Evolutionary conservation across 2,113 vertebrate species (phyloP).

Genomic region (Labeo rohita): DNA sequence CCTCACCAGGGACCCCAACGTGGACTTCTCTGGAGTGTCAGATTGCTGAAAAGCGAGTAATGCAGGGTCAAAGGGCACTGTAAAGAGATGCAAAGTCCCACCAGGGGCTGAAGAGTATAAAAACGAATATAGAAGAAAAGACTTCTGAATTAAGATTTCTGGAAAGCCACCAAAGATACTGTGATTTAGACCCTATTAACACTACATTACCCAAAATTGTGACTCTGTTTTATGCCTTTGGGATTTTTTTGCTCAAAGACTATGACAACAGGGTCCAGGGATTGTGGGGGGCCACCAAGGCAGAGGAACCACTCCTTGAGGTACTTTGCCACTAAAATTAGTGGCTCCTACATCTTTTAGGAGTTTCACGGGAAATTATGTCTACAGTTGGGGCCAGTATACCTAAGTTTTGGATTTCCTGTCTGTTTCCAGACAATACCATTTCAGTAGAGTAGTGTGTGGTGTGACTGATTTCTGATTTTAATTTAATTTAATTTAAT

Average conservation of each 20-base stretch:
- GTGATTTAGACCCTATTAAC: neutral
- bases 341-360: neutral
- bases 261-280: neutral
- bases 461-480: neutral
- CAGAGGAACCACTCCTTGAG: neutral
- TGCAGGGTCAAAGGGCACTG: constrained; percentile 10
- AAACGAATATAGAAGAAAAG: neutral
- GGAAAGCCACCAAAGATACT: constrained; percentile 48
- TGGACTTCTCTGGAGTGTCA: constrained; percentile 71
- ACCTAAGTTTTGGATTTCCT: neutral
- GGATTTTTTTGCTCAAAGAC: neutral
- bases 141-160: constrained; percentile 2
- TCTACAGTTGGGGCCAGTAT: constrained; percentile 2
- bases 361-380: neutral
- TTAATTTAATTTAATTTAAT: neutral
- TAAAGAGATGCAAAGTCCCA: constrained; percentile 14
- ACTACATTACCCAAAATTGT: constrained; percentile 10
- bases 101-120: neutral
- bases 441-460: neutral
- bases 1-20: constrained; percentile 71
- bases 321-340: neutral
- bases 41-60: constrained; percentile 72
- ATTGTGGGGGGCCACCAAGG: neutral
- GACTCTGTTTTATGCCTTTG: neutral
- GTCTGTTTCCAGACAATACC: neutral